Base-by-base conservation (phyloP, 2,888 invertebrate genomes). In the Malthinus seriepunctatus region DNA sequence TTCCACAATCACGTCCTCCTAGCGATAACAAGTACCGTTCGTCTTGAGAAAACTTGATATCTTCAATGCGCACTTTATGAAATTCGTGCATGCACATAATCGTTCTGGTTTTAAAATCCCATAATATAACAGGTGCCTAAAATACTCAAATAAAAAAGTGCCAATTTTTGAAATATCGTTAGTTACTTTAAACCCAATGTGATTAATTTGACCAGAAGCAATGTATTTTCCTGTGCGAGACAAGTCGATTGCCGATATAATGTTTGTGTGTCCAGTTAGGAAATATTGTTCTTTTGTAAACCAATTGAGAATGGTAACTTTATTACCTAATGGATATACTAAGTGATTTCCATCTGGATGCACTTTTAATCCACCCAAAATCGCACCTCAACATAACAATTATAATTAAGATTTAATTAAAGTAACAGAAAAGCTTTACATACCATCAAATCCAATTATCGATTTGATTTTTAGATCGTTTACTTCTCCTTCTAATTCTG, bases 1-100 rank as follows among this genome's bases (percentile, higher is more conserved):
- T 88, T 33, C 93, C 93, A 76, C 95, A 95, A 77, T 96, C 96
- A 58, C 90, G 85, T 0, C 96, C 96, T 0, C 96, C 96, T 35
- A 95, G 82, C 0, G 93, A 91, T 33, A 93, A 85, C 67, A 96
- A 81, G 76, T 89, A 95, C 50, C 86, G 85, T 68, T 92, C 93
- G 76, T 90, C 88, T 3, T 87, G 83, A 0, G 93, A 88, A 75
- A 97, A 95, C 6, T 86, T 83, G n/a, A 96, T 80, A 0, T 90
- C 86, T 80, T 95, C 90, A 0, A 96, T 90, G 33, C 93, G 86
- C 0, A 94, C 95, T 82, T 93, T 93, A 75, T 97, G 97, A 42
- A 93, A 79, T 73, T 90, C 89, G 76, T 95, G 89, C 49, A 86
- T 86, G 0, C 86, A 85, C 32, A 90, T 72, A 60, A 86, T 80